Conservation (phyloP, 2,797 vertebrate species). For the Dermochelys coriacea region DNA sequence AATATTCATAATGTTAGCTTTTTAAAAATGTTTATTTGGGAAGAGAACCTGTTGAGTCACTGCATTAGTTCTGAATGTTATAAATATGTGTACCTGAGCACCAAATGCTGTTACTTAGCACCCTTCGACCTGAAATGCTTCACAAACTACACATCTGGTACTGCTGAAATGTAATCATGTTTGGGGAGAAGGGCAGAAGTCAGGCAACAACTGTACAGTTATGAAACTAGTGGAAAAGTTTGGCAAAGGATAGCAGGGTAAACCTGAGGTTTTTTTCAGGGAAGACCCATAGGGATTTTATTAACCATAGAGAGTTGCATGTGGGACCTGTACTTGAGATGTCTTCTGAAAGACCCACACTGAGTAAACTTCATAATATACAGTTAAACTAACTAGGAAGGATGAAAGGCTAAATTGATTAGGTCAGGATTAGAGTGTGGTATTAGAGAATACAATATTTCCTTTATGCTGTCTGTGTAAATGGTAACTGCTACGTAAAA, state of each 20-base stretch:
- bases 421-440: neutral
- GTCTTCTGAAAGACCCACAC: neutral
- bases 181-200: rapidly evolving
- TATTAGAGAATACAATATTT: neutral
- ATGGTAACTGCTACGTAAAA: constrained; percentile 32
- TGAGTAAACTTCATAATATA: rapidly evolving
- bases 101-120: neutral
- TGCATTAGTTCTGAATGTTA: neutral
- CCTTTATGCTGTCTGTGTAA: neutral
- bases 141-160: rapidly evolving
- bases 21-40: neutral
- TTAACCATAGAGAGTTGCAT: neutral
- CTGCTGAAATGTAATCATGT: neutral
- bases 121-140: rapidly evolving
- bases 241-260: neutral
- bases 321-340: neutral
- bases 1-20: neutral
- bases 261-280: neutral
- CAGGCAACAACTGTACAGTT: neutral
- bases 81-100: neutral
- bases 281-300: neutral
- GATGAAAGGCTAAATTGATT: neutral
- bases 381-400: neutral
- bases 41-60: neutral
- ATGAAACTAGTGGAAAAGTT: neutral